Evolutionary conservation across 2,888 invertebrate species (phyloP), one percentile per base, ranked within the genome.

Genomic region (Zhengitettix transpicula): DNA sequence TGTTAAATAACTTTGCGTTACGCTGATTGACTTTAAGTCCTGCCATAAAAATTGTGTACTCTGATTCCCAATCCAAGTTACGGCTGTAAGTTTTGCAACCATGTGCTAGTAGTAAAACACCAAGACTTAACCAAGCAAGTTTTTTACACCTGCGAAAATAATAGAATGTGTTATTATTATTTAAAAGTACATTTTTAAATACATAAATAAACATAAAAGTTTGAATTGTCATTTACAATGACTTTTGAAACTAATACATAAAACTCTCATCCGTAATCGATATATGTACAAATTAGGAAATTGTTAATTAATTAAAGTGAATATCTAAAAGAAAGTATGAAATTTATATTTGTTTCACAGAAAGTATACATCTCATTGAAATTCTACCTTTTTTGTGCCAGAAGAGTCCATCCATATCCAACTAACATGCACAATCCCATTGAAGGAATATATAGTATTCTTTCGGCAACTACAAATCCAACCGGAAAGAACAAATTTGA

Each of bases 401-500:
- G 69, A 61, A 85, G 75, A 64, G 83, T 79, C 84, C 84, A 92
- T 44, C 93, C 93, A 68, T 90, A 90, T 3, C 91, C 93, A 3
- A 95, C 81, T 28, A 97, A 78, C 73, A 97, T 81, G 70, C 95
- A 96, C 78, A 91, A 95, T 58, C 97, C 97, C 94, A 97, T 95
- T 14, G 95, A 95, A 0, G 97, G 97, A 78, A 94, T 92, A 74
- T 97, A 97, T 8, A 97, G 80, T 55, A 97, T 88, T 65, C 96
- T 78, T 75, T 97, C 97, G 1, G 97, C 97, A 42, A 97, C 87
- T 63, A 97, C 97, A 74, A 97, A 97, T 1, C 97, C 97, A 58
- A 97, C 97, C 0, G 96, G 94, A 76, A 97, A 97, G 77, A 97
- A 96, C 56, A 97, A 79, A 78, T 97, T 97, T 58, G 95, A 95